Evolutionary conservation across 92 coral and sea anemone genomes (phyloP).

Genomic region (Diadumene lineata): DNA sequence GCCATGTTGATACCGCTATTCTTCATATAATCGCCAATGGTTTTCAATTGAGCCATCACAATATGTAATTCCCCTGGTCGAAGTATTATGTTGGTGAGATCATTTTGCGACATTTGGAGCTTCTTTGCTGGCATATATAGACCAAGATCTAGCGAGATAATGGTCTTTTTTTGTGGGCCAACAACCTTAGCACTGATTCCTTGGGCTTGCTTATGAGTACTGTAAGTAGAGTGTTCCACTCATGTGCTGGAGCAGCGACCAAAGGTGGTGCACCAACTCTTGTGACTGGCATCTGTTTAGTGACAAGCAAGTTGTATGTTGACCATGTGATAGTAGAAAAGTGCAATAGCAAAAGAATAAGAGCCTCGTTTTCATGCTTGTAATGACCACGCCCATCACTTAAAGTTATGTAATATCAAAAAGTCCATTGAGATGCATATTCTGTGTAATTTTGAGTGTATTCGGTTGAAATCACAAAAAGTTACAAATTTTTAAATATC

Average conservation of each 20-base stretch:
- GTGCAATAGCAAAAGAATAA: too few species aligned
- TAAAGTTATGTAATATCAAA: not conserved
- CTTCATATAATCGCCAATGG: slow-evolving; percentile 48
- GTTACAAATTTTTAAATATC: too few species aligned
- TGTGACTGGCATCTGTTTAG: too few species aligned
- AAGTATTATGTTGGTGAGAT: slow-evolving; percentile 54
- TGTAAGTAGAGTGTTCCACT: too few species aligned
- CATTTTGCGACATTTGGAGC: slow-evolving; percentile 65
- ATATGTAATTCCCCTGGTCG: slow-evolving; percentile 63
- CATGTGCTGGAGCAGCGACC: too few species aligned
- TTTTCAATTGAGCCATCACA: slow-evolving; percentile 37
- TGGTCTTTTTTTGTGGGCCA: slow-evolving; percentile 46
- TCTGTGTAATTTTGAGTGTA: not conserved
- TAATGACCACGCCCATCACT: not conserved
- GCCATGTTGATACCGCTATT: slow-evolving; percentile 49
- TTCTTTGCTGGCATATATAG: slow-evolving; percentile 67
- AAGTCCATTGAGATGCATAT: not conserved
- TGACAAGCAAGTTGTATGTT: too few species aligned
- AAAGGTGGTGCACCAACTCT: too few species aligned
- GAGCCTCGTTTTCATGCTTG: slow-evolving; percentile 11
- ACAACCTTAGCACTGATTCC: slow-evolving; percentile 21
- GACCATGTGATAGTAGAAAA: too few species aligned
- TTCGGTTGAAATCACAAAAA: not conserved
- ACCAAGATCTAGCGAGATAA: slow-evolving; percentile 53
- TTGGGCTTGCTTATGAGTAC: too few species aligned